Base-by-base conservation (phyloP, 2,113 vertebrate genomes). In the Caranx melampygus region DNA sequence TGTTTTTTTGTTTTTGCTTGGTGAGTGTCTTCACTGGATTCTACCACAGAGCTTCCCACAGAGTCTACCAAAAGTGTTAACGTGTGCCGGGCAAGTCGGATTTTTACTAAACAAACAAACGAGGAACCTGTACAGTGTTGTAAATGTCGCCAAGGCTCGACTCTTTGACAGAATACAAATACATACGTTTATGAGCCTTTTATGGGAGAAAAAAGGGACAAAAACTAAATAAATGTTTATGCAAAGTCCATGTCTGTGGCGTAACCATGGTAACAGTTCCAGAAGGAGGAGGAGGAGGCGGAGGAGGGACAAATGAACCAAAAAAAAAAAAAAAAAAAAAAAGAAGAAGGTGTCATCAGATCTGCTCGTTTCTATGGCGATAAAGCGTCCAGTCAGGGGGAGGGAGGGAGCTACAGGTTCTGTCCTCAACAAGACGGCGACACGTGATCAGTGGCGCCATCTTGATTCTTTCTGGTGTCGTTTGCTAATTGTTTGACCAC, bases 151-250 rank as follows among this genome's bases (percentile, higher is more conserved):
- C 49, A 18, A 83, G 55, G 51, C 40, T 52, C 66, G 72, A 74
- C 75, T 73, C 72, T 54, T 54, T 54, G 73, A 57, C 64, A 58
- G 61, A 79, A 74, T 59, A 68, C 67, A 77, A 74, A 79, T 52
- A 55, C 58, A 49, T 65, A 69, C 62, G 61, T 47, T 68, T 69
- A 62, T 20, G 62, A 82, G 55, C 72, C 68, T 83, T 83, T 83
- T 58, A 78, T 58, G 72, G 71, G 76, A 40, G 51, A 63, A 82
- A 86, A 86, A 86, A 88, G 86, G 83, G 83, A 90, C 55, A 63
- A 78, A 44, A 84, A 83, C 45, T 69, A 75, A 84, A 61, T 81
- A 84, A 86, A 87, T 75, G 71, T 88, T 83, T 90, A 91, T 92
- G 91, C 90, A 92, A 93, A 89, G 64, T 44, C 51, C 51, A 33